phyloP scores from a whole-genome alignment of 2,113 vertebrate species.

The Gallinago jamesoni region DNA sequence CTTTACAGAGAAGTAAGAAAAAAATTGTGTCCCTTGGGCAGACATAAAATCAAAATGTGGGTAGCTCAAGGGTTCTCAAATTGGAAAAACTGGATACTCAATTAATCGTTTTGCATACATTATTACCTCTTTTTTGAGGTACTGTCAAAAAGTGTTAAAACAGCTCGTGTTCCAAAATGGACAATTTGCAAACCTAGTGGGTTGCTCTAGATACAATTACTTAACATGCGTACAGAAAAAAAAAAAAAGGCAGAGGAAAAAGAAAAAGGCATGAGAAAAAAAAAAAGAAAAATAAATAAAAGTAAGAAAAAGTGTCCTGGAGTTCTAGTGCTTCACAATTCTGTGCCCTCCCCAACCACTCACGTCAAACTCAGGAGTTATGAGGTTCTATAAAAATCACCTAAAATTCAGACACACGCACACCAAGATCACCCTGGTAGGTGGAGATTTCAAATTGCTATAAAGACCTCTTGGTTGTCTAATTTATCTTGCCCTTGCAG shows the following conservation, averaged over 20 bases:
- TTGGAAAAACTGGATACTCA: neutral
- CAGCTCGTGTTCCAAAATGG: neutral
- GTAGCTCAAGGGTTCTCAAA: neutral
- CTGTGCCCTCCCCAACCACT: neutral
- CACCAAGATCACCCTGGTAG: neutral
- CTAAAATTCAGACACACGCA: constrained; percentile 1
- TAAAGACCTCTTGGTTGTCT: neutral
- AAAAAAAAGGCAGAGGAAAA: too few species aligned
- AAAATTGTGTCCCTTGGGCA: neutral
- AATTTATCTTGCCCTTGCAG: constrained; percentile 12
- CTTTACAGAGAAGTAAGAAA: neutral
- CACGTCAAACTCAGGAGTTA: neutral
- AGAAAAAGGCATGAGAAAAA: neutral
- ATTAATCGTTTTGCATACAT: neutral
- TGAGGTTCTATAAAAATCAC: neutral
- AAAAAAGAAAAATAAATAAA: too few species aligned
- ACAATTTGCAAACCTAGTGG: neutral
- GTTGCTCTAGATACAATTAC: neutral
- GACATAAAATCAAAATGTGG: neutral
- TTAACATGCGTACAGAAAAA: neutral
- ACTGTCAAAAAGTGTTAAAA: neutral
- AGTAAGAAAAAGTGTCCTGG: neutral
- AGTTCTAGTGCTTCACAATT: neutral
- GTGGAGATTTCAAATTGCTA: neutral
- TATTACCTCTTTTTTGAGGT: neutral